These are phyloP conservation scores for Dolichopus griseipennis DNA, from an alignment of 2,888 invertebrate genomes.

Conservation along the genomic window DNA sequence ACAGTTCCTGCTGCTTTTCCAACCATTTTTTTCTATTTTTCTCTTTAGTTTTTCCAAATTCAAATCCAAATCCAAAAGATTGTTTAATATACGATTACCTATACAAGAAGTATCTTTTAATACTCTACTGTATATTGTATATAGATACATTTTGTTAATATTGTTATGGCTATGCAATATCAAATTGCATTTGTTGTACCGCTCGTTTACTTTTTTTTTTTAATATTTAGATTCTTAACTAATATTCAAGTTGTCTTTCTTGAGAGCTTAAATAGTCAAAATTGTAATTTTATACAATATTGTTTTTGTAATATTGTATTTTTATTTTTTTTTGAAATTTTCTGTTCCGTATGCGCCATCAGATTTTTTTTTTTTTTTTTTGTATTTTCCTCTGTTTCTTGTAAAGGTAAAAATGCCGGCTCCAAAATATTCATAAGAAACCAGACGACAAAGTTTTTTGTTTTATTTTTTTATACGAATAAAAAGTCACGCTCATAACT, in stretches of 20 bases:
- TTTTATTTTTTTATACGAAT: too few relatives aligned
- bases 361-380: not conserved
- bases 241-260: not conserved
- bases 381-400: too few relatives aligned
- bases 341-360: slow-evolving; percentile 1
- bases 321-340: not conserved
- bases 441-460: not conserved
- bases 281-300: not conserved
- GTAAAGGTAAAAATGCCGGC: not conserved
- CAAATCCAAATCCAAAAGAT: too few relatives aligned
- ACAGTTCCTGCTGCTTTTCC: too few relatives aligned
- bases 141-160: not conserved
- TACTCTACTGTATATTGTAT: too few relatives aligned
- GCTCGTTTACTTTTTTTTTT: not conserved
- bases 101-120: too few relatives aligned
- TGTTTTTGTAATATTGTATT: too few relatives aligned
- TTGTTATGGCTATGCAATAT: not conserved
- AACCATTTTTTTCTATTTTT: too few relatives aligned
- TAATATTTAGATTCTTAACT: not conserved
- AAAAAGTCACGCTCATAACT: not conserved
- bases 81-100: too few relatives aligned
- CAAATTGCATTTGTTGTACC: not conserved
- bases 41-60: too few relatives aligned
- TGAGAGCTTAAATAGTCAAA: not conserved
- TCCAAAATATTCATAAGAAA: too few relatives aligned